phyloP scores from a whole-genome alignment of 2,113 vertebrate genomes.

The Notiomystis cincta region DNA sequence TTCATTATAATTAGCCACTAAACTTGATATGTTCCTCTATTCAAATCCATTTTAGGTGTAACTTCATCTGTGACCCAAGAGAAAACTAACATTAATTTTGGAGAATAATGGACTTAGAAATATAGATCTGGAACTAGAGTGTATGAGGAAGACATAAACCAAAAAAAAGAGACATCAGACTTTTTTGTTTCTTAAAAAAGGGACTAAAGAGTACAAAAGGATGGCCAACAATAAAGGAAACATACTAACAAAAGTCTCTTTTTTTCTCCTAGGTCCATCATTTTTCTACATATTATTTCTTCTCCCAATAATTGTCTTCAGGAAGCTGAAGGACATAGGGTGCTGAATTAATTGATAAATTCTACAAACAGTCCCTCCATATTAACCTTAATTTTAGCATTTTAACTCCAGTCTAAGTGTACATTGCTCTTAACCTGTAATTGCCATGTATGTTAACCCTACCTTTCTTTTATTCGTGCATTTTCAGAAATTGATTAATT shows the following conservation, averaged over 20 bases:
- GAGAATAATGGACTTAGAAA: background rate
- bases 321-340: background rate
- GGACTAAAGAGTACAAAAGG: background rate
- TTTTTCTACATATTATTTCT: background rate
- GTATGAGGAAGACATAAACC: background rate
- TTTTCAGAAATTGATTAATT: background rate
- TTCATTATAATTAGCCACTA: background rate
- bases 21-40: background rate
- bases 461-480: background rate
- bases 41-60: background rate
- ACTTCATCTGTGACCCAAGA: background rate
- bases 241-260: background rate
- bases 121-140: background rate
- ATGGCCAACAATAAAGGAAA: background rate
- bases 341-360: background rate
- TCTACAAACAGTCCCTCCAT: background rate
- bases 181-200: background rate
- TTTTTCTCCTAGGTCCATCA: background rate
- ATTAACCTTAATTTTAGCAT: background rate
- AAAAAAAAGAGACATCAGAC: background rate
- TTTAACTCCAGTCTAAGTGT: background rate
- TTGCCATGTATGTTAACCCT: background rate
- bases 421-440: background rate
- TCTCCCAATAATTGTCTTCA: background rate
- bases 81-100: background rate